Percentiles rank a stretch among this genome's conserved stretches.
phyloP scores from a whole-genome alignment of 2,888 invertebrate genomes.

The Yponomeuta evonymella region DNA sequence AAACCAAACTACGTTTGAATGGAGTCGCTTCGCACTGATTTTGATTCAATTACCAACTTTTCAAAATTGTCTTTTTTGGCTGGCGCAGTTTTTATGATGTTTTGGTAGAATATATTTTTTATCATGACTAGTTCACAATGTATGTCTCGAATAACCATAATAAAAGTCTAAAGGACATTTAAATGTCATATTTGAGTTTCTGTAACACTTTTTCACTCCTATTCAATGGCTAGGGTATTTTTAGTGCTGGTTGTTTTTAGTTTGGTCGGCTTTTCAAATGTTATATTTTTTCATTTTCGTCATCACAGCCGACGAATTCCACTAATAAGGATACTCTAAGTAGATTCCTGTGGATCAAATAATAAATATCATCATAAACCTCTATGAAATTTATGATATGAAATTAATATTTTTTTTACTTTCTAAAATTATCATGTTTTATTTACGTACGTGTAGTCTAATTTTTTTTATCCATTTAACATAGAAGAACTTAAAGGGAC shows the following conservation, averaged over 20 bases:
- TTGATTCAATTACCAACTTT: background rate
- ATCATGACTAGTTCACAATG: background rate
- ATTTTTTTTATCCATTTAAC: background rate
- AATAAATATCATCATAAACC: background rate
- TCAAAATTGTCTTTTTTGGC: background rate
- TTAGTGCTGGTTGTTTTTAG: no score
- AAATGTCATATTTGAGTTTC: no score
- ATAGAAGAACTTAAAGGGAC: conserved; percentile 40
- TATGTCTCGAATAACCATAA: background rate
- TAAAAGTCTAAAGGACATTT: background rate
- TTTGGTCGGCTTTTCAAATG: no score
- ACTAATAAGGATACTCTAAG: no score
- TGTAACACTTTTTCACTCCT: no score
- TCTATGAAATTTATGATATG: conserved; percentile 3
- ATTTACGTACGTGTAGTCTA: conserved; percentile 6
- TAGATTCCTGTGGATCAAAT: conserved; percentile 24
- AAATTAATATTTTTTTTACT: background rate
- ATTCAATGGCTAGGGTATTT: no score
- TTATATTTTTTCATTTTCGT: conserved; percentile 10
- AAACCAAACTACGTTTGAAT: no score
- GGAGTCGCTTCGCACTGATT: no score
- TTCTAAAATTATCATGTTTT: background rate
- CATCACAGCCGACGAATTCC: conserved; percentile 59
- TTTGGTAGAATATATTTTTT: background rate
- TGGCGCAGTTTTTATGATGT: background rate